A percentile compares a stretch with the other conserved stretches of the same genome.
These are phyloP conservation scores for Pseudeuparius sepicola DNA, from an alignment of 2,888 invertebrate genomes.

Conservation along the genomic window DNA sequence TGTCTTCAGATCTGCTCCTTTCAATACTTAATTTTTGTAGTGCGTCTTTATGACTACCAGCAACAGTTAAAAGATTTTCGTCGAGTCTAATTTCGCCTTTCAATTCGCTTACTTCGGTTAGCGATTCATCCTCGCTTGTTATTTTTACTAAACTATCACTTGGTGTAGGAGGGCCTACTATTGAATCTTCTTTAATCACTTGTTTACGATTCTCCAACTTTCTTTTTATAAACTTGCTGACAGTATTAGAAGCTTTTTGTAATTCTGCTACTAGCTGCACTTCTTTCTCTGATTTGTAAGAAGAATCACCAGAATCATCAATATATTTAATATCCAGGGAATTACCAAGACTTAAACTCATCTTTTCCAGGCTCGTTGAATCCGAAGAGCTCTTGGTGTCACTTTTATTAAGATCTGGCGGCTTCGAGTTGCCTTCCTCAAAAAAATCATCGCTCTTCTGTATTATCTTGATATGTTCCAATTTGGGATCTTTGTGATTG, in stretches of 20 bases:
- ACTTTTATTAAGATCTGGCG: slow-evolving; percentile 36
- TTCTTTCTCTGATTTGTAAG: slow-evolving; percentile 37
- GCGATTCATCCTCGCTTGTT: slow-evolving; percentile 58
- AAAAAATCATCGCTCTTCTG: slow-evolving; percentile 39
- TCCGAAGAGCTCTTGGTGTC: slow-evolving; percentile 38
- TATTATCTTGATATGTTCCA: slow-evolving; percentile 35
- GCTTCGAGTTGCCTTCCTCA: slow-evolving; percentile 35
- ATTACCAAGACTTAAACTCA: slow-evolving; percentile 38
- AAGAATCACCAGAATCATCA: slow-evolving; percentile 39
- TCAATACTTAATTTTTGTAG: slow-evolving; percentile 38
- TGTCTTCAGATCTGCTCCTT: slow-evolving; percentile 56
- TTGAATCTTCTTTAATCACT: slow-evolving; percentile 16
- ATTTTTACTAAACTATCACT: slow-evolving; percentile 37
- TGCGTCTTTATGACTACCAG: slow-evolving; percentile 39
- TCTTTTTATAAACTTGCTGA: slow-evolving; percentile 33
- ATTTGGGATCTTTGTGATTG: slow-evolving; percentile 33
- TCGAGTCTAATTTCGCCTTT: slow-evolving; percentile 40
- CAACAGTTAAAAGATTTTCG: slow-evolving; percentile 43
- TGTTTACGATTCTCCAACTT: slow-evolving; percentile 33
- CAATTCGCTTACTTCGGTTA: slow-evolving; percentile 55
- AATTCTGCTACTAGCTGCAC: slow-evolving; percentile 35
- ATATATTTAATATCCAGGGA: slow-evolving; percentile 39
- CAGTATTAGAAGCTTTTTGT: slow-evolving; percentile 34
- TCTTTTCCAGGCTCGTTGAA: slow-evolving; percentile 35
- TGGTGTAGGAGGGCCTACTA: slow-evolving; percentile 44